phyloP scores from a whole-genome alignment of 2,888 invertebrate species.

The Mechanitis messenoides region DNA sequence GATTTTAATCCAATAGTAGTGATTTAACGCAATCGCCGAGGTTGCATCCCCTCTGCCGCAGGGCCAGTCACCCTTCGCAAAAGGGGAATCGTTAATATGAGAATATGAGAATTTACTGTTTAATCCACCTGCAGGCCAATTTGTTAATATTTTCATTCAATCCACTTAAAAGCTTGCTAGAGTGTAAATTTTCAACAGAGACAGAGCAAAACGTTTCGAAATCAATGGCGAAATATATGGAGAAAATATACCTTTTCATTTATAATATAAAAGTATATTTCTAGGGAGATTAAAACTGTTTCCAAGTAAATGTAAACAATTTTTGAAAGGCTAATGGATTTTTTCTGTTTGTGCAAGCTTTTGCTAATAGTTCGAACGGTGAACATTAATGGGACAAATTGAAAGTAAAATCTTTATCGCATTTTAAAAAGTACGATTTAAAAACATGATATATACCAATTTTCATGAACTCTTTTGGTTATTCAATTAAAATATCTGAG shows the following conservation, averaged over 20 bases:
- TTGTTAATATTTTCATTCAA: slow-evolving; percentile 76
- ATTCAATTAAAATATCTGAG: too few species aligned
- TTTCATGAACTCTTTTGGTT: too few species aligned
- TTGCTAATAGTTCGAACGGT: slow-evolving; percentile 1
- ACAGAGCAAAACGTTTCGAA: slow-evolving; percentile 30
- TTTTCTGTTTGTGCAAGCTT: neutral
- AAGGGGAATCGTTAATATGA: slow-evolving; percentile 72
- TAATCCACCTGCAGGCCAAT: slow-evolving; percentile 74
- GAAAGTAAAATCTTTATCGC: neutral
- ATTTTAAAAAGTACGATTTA: neutral
- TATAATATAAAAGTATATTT: neutral
- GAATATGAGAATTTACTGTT: slow-evolving; percentile 77
- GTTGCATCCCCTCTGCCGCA: slow-evolving; percentile 63
- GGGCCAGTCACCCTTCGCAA: slow-evolving; percentile 61
- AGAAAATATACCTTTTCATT: slow-evolving; percentile 18
- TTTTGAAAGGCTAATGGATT: slow-evolving; percentile 7
- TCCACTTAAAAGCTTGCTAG: slow-evolving; percentile 66
- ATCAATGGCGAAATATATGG: slow-evolving; percentile 19
- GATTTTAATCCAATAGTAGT: slow-evolving; percentile 67
- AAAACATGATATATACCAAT: too few species aligned
- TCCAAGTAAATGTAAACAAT: slow-evolving; percentile 4
- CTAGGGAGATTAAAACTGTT: neutral
- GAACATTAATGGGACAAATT: neutral
- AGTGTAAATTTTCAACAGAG: slow-evolving; percentile 44
- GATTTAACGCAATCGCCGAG: slow-evolving; percentile 74